Base-by-base conservation (phyloP, 2,888 invertebrate species). In the Leucozona laternaria region DNA sequence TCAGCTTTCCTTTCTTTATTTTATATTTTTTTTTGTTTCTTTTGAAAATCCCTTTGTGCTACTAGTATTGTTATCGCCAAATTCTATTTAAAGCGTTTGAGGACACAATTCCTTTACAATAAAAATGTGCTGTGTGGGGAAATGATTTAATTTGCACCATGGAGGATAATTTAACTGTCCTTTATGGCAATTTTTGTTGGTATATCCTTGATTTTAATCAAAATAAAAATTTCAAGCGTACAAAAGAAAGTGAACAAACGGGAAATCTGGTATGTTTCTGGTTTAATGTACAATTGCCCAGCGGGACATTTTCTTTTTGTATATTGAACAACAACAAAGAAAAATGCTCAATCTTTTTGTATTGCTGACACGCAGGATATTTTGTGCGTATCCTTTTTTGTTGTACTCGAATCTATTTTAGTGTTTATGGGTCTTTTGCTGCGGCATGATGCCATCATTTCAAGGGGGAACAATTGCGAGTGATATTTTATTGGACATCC, bases 291-390 rank as follows among this genome's bases (percentile, higher is more conserved):
- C 50, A 78, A 57, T 50, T 48, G 31, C 66, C 53, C 50, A 43
- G 22, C 17, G n/a, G 66, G 72, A 43, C 25, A 37, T 50, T 45
- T 71, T 66, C 57, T 50, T 57, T 55, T 72, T 64, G 45, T 66
- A 31, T 66, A 31, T 66, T 37, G 13, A 58, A 37, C 4, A 34
- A 58, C 3, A 57, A 34, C 4, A 34, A 57, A 43, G 20, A 58
- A 13, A 3, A 22, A 37, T 20, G 15, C 22, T 68, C 50, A 50
- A 22, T 50, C 37, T 62, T 64, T 81, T 75, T 31, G 53, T 72
- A 62, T 64, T 83, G 79, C 79, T 79, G 83, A 83, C 83, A 79
- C 85, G 77, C 80, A 77, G 85, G 80, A 80, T 80, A 85, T 72
- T 71, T 11, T 72, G 72, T 85, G 64, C 58, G 66, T 76, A 76